These are phyloP conservation scores for Salarias fasciatus DNA, from an alignment of 2,797 vertebrate species.

Conservation along the genomic window DNA sequence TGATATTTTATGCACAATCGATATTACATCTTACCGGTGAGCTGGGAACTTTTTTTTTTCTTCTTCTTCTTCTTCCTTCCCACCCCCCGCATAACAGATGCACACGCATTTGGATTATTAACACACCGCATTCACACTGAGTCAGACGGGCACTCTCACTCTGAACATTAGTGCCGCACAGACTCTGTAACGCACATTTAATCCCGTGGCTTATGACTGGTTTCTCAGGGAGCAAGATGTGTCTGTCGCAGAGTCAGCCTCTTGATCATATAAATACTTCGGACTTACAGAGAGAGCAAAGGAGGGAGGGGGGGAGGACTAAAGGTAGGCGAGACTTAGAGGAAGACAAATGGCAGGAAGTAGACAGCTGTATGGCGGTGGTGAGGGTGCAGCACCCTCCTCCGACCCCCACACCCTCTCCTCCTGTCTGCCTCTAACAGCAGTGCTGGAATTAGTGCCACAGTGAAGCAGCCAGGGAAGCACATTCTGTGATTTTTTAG, in stretches of 20 bases:
- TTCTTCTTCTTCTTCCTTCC: no score
- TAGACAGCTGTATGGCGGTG: not conserved
- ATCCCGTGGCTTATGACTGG: constrained; percentile 66
- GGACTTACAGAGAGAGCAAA: constrained; percentile 23
- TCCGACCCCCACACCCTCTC: constrained; percentile 5
- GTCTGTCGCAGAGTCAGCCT: constrained; percentile 62
- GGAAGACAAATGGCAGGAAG: constrained; percentile 1
- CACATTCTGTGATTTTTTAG: not conserved
- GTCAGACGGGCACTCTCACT: constrained; percentile 31
- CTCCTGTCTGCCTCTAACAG: not conserved
- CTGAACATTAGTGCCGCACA: constrained; percentile 54
- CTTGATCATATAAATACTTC: constrained; percentile 72
- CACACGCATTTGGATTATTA: constrained; percentile 32
- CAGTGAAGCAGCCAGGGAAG: not conserved
- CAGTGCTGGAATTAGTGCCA: not conserved
- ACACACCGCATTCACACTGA: constrained; percentile 31
- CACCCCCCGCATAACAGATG: constrained; percentile 10
- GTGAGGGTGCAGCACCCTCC: not conserved
- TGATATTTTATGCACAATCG: constrained; percentile 20
- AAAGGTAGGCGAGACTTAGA: not conserved
- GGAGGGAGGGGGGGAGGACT: constrained; percentile 13
- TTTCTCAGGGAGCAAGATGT: constrained; percentile 62
- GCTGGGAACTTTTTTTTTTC: constrained; percentile 17
- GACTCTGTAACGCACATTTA: constrained; percentile 67
- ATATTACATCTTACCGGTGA: constrained; percentile 16